phyloP scores from a whole-genome alignment of 2,113 vertebrate species.

The Chamaea fasciata region DNA sequence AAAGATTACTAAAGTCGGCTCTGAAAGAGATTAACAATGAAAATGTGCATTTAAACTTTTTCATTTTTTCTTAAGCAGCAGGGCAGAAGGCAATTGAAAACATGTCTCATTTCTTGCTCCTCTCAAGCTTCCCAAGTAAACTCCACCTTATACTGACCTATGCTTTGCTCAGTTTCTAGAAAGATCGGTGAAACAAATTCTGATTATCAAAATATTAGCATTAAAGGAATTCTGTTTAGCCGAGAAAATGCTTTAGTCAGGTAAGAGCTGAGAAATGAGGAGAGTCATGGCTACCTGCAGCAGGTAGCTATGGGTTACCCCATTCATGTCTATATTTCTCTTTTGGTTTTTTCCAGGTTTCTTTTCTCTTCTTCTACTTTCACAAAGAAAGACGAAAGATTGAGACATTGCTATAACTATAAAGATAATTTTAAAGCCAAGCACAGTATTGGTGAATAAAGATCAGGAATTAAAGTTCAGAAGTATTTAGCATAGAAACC shows the following conservation, averaged over 20 bases:
- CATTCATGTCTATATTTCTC: neutral
- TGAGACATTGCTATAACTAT: neutral
- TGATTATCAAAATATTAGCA: neutral
- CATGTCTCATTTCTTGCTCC: neutral
- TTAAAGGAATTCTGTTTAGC: neutral
- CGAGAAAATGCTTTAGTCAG: neutral
- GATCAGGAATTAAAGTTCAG: neutral
- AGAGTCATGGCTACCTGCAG: neutral
- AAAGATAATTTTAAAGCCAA: neutral
- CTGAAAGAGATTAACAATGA: neutral
- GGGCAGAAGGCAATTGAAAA: neutral
- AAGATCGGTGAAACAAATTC: neutral
- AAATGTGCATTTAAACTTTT: neutral
- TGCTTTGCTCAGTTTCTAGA: neutral
- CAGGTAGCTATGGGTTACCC: neutral
- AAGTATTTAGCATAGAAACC: neutral
- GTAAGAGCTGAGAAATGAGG: neutral
- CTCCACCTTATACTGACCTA: neutral
- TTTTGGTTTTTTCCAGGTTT: neutral
- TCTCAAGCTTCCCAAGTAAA: neutral
- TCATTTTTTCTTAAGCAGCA: neutral
- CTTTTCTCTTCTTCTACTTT: neutral
- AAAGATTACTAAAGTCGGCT: neutral
- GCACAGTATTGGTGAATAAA: neutral
- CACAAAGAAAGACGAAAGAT: neutral